Percentiles rank a stretch among this genome's conserved stretches.
phyloP scores from a whole-genome alignment of 2,888 invertebrate species.

The Hypomecis punctinalis region DNA sequence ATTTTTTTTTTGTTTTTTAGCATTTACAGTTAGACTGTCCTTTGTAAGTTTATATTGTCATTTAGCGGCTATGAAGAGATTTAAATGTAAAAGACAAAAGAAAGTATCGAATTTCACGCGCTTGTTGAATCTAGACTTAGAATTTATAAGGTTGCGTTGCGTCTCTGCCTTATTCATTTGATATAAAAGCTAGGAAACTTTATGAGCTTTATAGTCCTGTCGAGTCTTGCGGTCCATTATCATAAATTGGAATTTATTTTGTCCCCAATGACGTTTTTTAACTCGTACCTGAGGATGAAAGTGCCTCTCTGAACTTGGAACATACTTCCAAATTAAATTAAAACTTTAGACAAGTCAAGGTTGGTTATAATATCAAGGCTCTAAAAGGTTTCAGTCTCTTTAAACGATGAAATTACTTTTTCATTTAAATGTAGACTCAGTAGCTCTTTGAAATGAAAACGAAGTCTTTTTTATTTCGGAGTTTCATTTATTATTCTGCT shows the following conservation, averaged over 20 bases:
- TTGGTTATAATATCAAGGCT: slow-evolving; percentile 20
- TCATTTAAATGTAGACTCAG: slow-evolving; percentile 8
- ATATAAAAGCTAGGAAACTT: slow-evolving; percentile 25
- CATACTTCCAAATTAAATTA: slow-evolving; percentile 29
- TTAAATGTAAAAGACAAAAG: too few relatives aligned
- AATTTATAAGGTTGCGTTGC: neutral
- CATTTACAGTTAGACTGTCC: too few relatives aligned
- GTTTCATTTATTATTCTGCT: slow-evolving; percentile 1
- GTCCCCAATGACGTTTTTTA: slow-evolving; percentile 38
- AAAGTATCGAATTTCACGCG: too few relatives aligned
- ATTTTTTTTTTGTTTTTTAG: too few relatives aligned
- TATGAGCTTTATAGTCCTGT: slow-evolving; percentile 35
- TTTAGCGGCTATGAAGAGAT: too few relatives aligned
- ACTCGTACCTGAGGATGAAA: slow-evolving; percentile 32
- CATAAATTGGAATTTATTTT: slow-evolving; percentile 45
- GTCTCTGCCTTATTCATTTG: neutral
- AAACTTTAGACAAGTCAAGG: slow-evolving; percentile 31
- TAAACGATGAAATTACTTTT: slow-evolving; percentile 26
- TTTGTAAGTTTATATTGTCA: too few relatives aligned
- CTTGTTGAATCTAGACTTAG: too few relatives aligned
- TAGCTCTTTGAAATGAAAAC: slow-evolving; percentile 6
- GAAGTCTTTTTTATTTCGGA: slow-evolving; percentile 2
- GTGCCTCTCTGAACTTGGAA: slow-evolving; percentile 27
- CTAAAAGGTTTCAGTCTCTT: slow-evolving; percentile 23
- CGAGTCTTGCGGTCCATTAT: slow-evolving; percentile 36